Base-by-base conservation (phyloP, 2,113 vertebrate species). In the Trematocara unimaculatum region DNA sequence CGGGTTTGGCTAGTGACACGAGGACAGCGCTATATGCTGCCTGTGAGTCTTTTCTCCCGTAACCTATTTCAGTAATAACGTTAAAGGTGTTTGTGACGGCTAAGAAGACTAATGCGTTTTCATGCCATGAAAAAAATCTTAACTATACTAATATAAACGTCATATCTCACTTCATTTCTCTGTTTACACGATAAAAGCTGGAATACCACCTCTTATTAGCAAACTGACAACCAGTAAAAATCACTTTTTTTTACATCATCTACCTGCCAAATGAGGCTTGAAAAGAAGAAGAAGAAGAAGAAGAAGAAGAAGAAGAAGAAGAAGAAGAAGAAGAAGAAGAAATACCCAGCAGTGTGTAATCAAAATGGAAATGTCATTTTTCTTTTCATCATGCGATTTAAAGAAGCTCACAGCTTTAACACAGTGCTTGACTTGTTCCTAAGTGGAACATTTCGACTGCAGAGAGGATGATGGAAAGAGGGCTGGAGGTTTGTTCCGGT, bases 361-460 rank as follows among this genome's bases (percentile, higher is more conserved):
- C 70, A 33, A 18, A 87, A 81, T 79, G 79, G 79, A 93, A 89
- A 92, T 54, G 79, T 54, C 84, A 33, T 89, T 86, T 88, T 90
- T 88, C 70, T 35, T 29, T 72, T 82, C 47, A 60, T 60, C 26
- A 5, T 56, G 87, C 70, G 31, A 33, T 89, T 86, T 84, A 54
- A 91, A 91, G 35, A 72, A 70, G 81, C 88, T 67, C 60, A 40
- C 35, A 6, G 86, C 62, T 84, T 82, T 35, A 81, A 87, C 90
- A 6, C 12, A 26, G 29, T 3, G 83, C 83, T 83, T 31, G 38
- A 77, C 70, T 84, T 15, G 49, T 49, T 72, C 55, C 54, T 45
- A 83, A 89, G 78, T 79, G 86, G 88, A 85, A 79, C 78, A 20
- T 31, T 85, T 78, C 12, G 14, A 74, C 17, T n/a, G 83, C 33